phyloP scores from a whole-genome alignment of 2,113 vertebrate species.

The Pterophyllum scalare region DNA sequence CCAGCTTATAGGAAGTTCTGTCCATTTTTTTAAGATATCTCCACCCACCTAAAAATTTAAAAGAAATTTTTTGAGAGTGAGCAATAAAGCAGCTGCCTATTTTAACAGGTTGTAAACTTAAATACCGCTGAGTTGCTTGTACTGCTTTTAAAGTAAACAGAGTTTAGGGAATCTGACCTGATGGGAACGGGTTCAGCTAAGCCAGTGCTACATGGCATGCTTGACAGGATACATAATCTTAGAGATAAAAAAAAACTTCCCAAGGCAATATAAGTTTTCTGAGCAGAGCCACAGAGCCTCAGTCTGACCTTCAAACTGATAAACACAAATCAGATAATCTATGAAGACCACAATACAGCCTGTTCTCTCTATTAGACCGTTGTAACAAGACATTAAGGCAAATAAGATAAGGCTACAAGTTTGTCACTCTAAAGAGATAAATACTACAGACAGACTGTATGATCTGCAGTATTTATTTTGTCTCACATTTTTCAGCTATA shows the following conservation, averaged over 20 bases:
- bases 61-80: background rate
- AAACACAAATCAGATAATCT: background rate
- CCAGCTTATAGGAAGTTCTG: background rate
- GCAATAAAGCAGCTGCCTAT: background rate
- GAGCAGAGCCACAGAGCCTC: background rate
- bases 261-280: background rate
- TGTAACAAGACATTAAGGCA: background rate
- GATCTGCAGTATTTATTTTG: background rate
- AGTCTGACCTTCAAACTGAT: background rate
- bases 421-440: background rate
- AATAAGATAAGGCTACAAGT: background rate
- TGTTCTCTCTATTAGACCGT: background rate
- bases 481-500: background rate
- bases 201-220: background rate
- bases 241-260: background rate
- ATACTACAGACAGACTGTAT: background rate
- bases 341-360: background rate
- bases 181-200: background rate
- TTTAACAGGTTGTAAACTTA: background rate
- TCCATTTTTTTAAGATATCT: background rate
- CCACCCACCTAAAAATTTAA: background rate
- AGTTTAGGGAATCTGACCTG: background rate
- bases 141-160: background rate
- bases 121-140: background rate
- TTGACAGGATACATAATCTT: background rate